Base-by-base conservation (phyloP, 2,888 invertebrate genomes). In the Volucella inflata region DNA sequence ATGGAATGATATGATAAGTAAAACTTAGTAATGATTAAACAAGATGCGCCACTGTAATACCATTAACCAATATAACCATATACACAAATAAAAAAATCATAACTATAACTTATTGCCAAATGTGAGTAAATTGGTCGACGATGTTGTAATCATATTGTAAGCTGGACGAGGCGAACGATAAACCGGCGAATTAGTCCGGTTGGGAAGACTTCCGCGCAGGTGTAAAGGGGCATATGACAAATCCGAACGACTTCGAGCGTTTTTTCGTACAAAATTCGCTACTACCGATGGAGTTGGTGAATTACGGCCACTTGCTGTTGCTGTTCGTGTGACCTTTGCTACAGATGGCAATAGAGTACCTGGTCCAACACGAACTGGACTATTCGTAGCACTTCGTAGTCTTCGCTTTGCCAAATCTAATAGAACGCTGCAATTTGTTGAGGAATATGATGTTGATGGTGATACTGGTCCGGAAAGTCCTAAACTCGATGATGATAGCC, bases 181-280 rank as follows among this genome's bases (percentile, higher is more conserved):
- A 36, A 74, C 77, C 17, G 87, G 88, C 51, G 88, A 87, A 72
- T 87, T 65, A 10, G 87, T 77, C n/a, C 88, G 87, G 68, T 72
- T 75, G 11, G 75, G 67, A 57, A 62, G 67, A 70, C 55, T 75
- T 48, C 79, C 70, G n/a, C 76, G 81, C 46, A 77, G 30, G 57
- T 74, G 82, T 9, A 76, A 48, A 8, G 75, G 75, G 1, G 83
- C 82, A 17, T 82, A 82, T 16, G 88, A 80, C 44, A 88, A 67
- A 74, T 88, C 88, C 11, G 88, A 88, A 9, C 87, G 87, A 76
- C 88, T 88, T 38, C 88, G 87, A n/a, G 82, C 65, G 14, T 87
- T 87, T 40, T 78, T 82, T 16, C 87, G 67, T 10, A 87, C 72
- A 55, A 87, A 87, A 2, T 38, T 87, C 1, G 46, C 77, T 36